phyloP scores from a whole-genome alignment of 1,140 invertebrate genomes.

The Batillaria attramentaria region DNA sequence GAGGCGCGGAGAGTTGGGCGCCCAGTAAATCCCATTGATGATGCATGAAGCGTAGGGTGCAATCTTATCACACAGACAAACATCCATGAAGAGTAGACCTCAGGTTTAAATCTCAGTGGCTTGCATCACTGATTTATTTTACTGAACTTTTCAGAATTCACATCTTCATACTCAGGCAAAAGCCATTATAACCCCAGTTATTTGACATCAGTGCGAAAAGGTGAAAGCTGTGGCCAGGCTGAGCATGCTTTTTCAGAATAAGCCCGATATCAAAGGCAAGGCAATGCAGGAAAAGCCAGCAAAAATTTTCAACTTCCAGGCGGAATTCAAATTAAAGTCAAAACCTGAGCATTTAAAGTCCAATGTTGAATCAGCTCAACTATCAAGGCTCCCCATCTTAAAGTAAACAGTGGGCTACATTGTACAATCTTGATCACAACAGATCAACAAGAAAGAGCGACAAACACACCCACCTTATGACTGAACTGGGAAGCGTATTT shows the following conservation, averaged over 20 bases:
- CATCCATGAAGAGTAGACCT: too few species aligned
- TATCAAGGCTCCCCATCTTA: too few species aligned
- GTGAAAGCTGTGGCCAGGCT: neutral
- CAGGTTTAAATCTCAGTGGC: too few species aligned
- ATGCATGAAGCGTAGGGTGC: conserved; percentile 98
- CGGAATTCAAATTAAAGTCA: too few species aligned
- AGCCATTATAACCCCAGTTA: neutral
- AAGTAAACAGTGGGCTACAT: too few species aligned
- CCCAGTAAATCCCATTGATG: conserved; percentile 99
- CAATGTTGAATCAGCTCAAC: too few species aligned
- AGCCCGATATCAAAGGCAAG: too few species aligned
- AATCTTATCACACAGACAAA: conserved; percentile 77
- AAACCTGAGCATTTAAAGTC: too few species aligned
- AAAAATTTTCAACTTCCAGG: too few species aligned
- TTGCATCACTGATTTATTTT: neutral
- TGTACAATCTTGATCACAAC: neutral
- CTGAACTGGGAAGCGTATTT: conserved; percentile 96
- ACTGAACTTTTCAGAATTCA: neutral
- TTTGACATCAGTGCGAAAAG: neutral
- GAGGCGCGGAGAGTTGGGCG: conserved; percentile 94
- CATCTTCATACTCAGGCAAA: conserved; percentile 9
- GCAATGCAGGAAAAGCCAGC: too few species aligned
- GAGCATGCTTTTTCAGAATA: too few species aligned
- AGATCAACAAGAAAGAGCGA: neutral
- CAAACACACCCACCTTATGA: conserved; percentile 81